Percentiles rank a stretch among this genome's conserved stretches.
Conservation (phyloP, 1,140 invertebrate genomes). For the Archivesica marissinica region DNA sequence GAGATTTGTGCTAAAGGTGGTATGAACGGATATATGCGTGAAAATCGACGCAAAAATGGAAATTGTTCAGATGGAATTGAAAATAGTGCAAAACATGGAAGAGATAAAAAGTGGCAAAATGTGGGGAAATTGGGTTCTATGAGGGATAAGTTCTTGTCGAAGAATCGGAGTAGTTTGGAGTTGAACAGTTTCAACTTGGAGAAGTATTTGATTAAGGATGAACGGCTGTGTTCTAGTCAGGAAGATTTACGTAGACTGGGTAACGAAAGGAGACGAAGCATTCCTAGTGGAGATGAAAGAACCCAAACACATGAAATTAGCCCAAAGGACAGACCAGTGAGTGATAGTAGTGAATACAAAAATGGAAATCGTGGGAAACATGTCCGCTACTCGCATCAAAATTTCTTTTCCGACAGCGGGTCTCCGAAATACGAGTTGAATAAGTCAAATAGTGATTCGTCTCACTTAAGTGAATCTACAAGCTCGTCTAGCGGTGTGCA, state of each 20-base stretch:
- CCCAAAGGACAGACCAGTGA: conserved; percentile 30
- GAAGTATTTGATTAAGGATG: conserved; percentile 31
- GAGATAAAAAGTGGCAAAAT: conserved; percentile 44
- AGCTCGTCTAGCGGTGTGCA: conserved; percentile 37
- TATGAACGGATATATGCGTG: conserved; percentile 62
- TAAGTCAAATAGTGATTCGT: conserved; percentile 50
- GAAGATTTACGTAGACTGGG: conserved; percentile 48
- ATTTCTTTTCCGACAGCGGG: conserved; percentile 40
- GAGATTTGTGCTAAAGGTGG: conserved; percentile 62
- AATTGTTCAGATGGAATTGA: conserved; percentile 8
- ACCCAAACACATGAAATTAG: neutral
- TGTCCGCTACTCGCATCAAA: conserved; percentile 7
- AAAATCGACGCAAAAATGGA: conserved; percentile 20
- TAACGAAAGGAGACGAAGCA: conserved; percentile 21
- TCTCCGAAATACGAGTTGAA: conserved; percentile 33
- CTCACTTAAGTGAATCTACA: conserved; percentile 31
- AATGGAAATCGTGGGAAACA: conserved; percentile 2
- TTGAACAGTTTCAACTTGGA: conserved; percentile 50
- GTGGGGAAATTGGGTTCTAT: conserved; percentile 41
- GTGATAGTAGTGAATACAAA: conserved; percentile 24
- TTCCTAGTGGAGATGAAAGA: conserved; percentile 39
- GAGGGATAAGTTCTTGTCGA: conserved; percentile 49
- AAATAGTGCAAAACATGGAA: conserved; percentile 32
- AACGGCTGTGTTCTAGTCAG: conserved; percentile 54
- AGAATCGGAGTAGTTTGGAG: conserved; percentile 58